Conservation (phyloP, 2,113 vertebrate genomes). For the Nannobrachium achirus region DNA sequence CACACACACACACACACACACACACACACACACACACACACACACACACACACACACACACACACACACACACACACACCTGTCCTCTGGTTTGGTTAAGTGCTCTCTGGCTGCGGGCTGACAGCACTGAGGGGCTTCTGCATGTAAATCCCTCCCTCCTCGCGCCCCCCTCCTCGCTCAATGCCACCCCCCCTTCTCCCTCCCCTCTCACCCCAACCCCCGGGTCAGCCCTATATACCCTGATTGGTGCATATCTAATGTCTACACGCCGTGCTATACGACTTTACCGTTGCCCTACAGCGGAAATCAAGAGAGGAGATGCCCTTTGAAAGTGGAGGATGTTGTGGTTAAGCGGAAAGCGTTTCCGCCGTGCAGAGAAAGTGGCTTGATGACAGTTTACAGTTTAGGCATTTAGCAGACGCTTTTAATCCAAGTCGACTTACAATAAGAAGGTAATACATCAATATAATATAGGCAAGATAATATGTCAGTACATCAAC, state of each 20-base stretch:
- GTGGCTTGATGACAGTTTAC: too few species aligned
- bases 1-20: constrained; percentile 4
- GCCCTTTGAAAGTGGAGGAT: constrained; percentile 9
- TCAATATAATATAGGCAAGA: too few species aligned
- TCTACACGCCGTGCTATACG: constrained; percentile 37
- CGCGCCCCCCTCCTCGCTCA: not conserved
- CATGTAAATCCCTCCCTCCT: constrained; percentile 43
- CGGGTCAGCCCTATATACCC: constrained; percentile 26
- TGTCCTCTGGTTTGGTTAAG: constrained; percentile 60
- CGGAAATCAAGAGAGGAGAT: constrained; percentile 14
- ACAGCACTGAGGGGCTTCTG: constrained; percentile 47
- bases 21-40: constrained; percentile 1
- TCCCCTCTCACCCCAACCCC: not conserved
- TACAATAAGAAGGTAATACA: too few species aligned
- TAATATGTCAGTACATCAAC: too few species aligned
- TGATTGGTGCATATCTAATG: constrained; percentile 48
- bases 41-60: not conserved
- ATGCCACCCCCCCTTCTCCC: not conserved
- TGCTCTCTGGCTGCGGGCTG: constrained; percentile 56
- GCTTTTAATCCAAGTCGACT: too few species aligned
- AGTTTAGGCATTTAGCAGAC: too few species aligned
- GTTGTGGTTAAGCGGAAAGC: not conserved
- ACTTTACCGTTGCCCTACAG: constrained; percentile 42
- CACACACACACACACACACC: constrained; percentile 25
- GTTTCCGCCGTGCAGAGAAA: too few species aligned